Percentiles rank a stretch among this genome's conserved stretches.
Evolutionary conservation across 2,888 invertebrate genomes (phyloP).

Genomic region (Leptopilina myrica): DNA sequence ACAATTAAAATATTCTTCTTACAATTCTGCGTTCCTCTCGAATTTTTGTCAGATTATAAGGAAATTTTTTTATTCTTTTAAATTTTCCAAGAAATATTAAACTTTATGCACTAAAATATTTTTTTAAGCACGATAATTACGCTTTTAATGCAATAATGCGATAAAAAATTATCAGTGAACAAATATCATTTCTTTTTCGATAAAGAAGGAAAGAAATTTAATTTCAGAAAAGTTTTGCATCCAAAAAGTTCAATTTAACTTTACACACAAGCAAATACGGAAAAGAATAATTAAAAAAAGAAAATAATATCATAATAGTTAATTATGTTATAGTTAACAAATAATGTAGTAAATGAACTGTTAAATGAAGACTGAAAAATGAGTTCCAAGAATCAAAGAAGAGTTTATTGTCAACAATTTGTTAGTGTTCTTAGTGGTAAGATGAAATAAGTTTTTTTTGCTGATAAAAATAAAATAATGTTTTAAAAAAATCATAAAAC

Average conservation of each 20-base stretch:
- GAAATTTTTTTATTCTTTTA: too few species aligned
- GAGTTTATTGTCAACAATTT: conserved; percentile 11
- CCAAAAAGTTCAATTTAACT: background rate
- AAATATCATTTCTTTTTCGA: background rate
- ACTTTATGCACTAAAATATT: background rate
- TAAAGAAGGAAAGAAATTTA: background rate
- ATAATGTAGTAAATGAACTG: background rate
- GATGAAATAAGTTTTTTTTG: background rate
- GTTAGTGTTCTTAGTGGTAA: background rate
- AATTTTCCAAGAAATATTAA: background rate
- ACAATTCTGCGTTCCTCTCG: too few species aligned
- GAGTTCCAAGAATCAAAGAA: background rate
- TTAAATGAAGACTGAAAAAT: background rate
- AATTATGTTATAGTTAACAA: background rate
- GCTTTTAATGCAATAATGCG: background rate
- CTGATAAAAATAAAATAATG: background rate
- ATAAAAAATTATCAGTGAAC: background rate
- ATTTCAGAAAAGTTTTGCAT: background rate
- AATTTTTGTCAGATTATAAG: too few species aligned
- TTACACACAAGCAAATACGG: background rate
- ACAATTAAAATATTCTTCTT: too few species aligned
- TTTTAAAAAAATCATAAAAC: too few species aligned
- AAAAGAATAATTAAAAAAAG: too few species aligned
- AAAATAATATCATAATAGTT: background rate
- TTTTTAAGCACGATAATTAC: background rate